Percentiles rank a stretch among this genome's conserved stretches.
phyloP scores from a whole-genome alignment of 2,797 vertebrate species.

The Gallirallus australis region DNA sequence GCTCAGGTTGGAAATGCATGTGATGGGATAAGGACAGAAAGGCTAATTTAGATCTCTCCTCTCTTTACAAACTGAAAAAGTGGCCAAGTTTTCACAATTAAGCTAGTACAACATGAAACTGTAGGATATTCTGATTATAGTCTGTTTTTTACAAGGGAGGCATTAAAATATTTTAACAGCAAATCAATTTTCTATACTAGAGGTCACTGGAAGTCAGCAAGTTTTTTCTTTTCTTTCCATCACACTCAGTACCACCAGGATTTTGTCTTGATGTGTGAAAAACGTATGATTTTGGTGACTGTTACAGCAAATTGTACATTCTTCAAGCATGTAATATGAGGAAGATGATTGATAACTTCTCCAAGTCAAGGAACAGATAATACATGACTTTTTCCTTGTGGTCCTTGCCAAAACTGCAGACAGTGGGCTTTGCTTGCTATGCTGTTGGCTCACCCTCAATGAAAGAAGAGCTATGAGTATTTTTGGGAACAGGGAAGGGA shows the following conservation, averaged over 20 bases:
- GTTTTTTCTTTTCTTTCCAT: neutral
- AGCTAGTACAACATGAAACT: neutral
- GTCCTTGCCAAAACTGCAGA: neutral
- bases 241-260: neutral
- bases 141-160: neutral
- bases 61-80: conserved; percentile 2
- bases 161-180: conserved; percentile 8
- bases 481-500: conserved; percentile 9
- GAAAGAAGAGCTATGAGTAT: neutral
- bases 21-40: neutral
- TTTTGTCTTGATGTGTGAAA: neutral
- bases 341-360: conserved; percentile 5
- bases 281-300: conserved; percentile 7
- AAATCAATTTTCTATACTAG: neutral
- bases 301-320: conserved; percentile 21
- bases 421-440: neutral
- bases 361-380: conserved; percentile 40
- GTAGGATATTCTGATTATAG: neutral
- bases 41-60: neutral
- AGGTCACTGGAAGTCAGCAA: neutral
- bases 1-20: conserved; percentile 34
- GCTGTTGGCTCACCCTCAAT: neutral
- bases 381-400: neutral
- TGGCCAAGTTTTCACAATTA: neutral
- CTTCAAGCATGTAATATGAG: conserved; percentile 2